Evolutionary conservation across 2,888 invertebrate species (phyloP).

Genomic region (Synergus laeviventris): DNA sequence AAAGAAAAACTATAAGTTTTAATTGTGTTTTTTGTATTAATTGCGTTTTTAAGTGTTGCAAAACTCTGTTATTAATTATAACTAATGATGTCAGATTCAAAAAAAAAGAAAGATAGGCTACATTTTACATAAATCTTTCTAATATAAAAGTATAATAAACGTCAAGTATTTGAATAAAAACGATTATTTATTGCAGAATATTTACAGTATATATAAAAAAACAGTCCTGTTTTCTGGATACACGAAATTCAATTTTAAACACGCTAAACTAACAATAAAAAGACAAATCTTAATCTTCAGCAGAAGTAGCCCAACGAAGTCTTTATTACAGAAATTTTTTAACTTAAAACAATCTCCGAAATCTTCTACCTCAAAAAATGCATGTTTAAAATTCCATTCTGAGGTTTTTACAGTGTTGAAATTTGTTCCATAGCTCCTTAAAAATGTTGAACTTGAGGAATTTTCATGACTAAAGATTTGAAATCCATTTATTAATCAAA

Average conservation of each 20-base stretch:
- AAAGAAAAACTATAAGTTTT: not conserved
- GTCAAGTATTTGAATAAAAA: slow-evolving; percentile 68
- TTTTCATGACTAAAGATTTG: not conserved
- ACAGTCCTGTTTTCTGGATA: slow-evolving; percentile 60
- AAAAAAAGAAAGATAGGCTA: no score
- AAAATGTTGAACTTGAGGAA: not conserved
- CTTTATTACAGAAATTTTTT: slow-evolving; percentile 4
- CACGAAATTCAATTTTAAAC: slow-evolving; percentile 63
- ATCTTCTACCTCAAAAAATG: not conserved
- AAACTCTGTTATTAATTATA: no score
- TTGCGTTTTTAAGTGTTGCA: no score
- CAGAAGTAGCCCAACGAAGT: slow-evolving; percentile 11
- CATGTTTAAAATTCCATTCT: not conserved
- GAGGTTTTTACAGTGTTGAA: not conserved
- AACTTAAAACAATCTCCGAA: not conserved
- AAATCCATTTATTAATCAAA: not conserved
- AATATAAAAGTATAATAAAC: not conserved
- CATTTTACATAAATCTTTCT: no score
- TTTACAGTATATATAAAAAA: slow-evolving; percentile 72
- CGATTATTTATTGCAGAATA: slow-evolving; percentile 75
- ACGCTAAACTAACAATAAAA: slow-evolving; percentile 60
- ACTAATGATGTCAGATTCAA: no score
- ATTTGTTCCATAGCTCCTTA: not conserved
- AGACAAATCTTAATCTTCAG: slow-evolving; percentile 57
- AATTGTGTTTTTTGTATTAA: no score